Conservation (phyloP, 2,888 invertebrate species). For the Augiades crinisus region DNA sequence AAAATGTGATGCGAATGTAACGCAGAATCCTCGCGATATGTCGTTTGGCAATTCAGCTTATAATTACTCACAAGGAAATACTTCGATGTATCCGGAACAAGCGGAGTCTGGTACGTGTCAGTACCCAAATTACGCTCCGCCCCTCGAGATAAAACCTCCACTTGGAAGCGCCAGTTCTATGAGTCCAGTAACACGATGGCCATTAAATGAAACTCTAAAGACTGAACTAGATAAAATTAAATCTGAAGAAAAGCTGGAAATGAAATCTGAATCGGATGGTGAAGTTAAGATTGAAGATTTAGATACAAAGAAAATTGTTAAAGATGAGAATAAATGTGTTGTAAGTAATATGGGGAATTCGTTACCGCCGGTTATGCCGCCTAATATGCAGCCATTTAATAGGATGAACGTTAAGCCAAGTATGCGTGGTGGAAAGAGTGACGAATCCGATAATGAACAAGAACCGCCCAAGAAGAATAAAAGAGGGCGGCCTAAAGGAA, state of each 20-base stretch:
- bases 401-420: conserved; percentile 40
- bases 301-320: conserved; percentile 71
- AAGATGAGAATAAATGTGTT: conserved; percentile 57
- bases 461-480: conserved; percentile 55
- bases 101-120: conserved; percentile 44
- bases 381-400: background rate
- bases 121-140: conserved; percentile 55
- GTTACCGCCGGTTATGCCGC: conserved; percentile 22
- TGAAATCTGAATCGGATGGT: conserved; percentile 77
- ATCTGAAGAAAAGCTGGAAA: conserved; percentile 68
- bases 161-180: conserved; percentile 62
- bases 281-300: conserved; percentile 77
- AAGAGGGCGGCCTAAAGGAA: conserved; percentile 54
- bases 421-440: conserved; percentile 45
- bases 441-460: conserved; percentile 58
- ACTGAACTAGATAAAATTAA: conserved; percentile 69
- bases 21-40: conserved; percentile 41
- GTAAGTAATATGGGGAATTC: conserved; percentile 16
- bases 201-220: conserved; percentile 64
- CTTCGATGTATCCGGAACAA: conserved; percentile 48
- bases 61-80: conserved; percentile 51
- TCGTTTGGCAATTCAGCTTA: conserved; percentile 50
- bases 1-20: conserved; percentile 47
- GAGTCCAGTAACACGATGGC: conserved; percentile 69
- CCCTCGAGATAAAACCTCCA: conserved; percentile 66